Conservation (phyloP, 2,113 vertebrate species). For the Esox niger region DNA sequence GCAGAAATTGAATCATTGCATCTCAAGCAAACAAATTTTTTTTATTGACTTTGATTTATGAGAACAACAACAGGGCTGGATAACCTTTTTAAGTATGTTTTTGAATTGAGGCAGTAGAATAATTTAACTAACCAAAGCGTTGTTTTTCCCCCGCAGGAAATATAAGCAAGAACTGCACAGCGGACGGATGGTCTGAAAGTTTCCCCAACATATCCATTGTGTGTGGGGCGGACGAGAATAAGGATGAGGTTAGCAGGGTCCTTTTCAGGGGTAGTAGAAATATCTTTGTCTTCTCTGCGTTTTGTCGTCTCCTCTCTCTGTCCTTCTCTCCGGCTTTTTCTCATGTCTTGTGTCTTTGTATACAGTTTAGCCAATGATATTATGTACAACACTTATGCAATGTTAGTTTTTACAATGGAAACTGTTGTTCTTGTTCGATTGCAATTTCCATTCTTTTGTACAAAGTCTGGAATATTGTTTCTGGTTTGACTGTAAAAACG, state of each 20-base stretch:
- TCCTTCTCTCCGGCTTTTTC: too few species aligned
- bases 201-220: conserved; percentile 81
- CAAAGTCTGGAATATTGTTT: too few species aligned
- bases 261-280: too few species aligned
- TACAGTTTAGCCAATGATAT: too few species aligned
- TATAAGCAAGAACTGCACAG: conserved; percentile 88
- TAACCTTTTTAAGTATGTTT: not conserved
- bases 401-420: too few species aligned
- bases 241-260: conserved; percentile 59
- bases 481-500: too few species aligned
- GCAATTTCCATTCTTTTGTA: too few species aligned
- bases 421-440: too few species aligned
- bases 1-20: not conserved
- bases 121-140: not conserved
- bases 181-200: conserved; percentile 80
- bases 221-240: conserved; percentile 70
- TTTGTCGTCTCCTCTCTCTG: too few species aligned
- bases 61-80: not conserved
- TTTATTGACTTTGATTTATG: not conserved
- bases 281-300: too few species aligned
- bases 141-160: conserved; percentile 74
- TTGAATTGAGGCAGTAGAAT: not conserved
- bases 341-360: too few species aligned
- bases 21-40: not conserved
- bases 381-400: too few species aligned